These are phyloP conservation scores for Ophioninae sp. DNA, from an alignment of 2,888 invertebrate species.

Conservation along the genomic window DNA sequence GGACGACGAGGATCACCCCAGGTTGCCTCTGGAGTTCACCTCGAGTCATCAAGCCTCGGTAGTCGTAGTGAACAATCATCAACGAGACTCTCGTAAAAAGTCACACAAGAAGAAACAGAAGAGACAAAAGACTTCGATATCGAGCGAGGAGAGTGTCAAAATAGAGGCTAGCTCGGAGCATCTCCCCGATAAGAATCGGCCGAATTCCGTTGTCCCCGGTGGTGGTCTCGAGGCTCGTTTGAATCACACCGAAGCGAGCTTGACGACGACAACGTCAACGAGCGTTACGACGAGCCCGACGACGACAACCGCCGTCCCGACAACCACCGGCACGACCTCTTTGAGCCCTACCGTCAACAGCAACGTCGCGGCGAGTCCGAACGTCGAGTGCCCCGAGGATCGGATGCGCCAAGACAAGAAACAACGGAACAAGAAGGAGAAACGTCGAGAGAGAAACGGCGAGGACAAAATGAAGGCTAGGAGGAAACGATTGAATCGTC, in stretches of 20 bases:
- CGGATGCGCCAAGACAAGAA: conserved; percentile 80
- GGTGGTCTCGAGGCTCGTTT: conserved; percentile 67
- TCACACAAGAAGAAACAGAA: conserved; percentile 92
- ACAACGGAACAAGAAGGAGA: conserved; percentile 80
- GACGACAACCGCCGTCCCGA: not conserved
- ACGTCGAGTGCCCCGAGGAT: conserved; percentile 74
- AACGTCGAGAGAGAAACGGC: conserved; percentile 77
- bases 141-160: conserved; percentile 75
- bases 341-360: conserved; percentile 5
- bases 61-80: conserved; percentile 75
- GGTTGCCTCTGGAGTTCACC: conserved; percentile 70
- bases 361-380: not conserved
- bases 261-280: conserved; percentile 33
- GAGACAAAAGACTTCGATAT: conserved; percentile 86
- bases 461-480: conserved; percentile 79
- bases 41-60: conserved; percentile 68
- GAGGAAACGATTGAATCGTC: conserved; percentile 81
- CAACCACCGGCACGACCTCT: not conserved
- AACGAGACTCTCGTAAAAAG: conserved; percentile 84
- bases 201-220: conserved; percentile 52
- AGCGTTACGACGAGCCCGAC: not conserved
- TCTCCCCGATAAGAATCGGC: conserved; percentile 70
- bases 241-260: conserved; percentile 68
- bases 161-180: conserved; percentile 73
- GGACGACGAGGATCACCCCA: conserved; percentile 76